Evolutionary conservation across 2,888 invertebrate genomes (phyloP), one percentile per base, ranked within the genome.

Genomic region (Cyaniris semiargus): DNA sequence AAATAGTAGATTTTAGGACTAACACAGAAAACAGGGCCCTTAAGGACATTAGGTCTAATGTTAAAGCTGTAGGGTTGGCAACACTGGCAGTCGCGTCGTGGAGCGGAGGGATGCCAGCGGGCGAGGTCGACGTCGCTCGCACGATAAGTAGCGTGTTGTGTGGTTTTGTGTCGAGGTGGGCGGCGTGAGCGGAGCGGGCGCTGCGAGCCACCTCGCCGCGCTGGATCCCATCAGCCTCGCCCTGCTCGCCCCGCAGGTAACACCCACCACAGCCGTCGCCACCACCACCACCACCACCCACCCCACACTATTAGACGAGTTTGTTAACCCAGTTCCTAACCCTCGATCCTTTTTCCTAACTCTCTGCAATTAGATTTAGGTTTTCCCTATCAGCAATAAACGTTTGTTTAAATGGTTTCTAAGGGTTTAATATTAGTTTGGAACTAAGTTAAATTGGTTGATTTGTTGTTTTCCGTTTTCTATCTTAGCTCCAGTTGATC

Each of bases 111-210:
- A 27, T 27, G 23, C 60, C 60, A 27, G 60, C 27, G 6, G 27
- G 66, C 27, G 66, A 66, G 66, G 60, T 60, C 60, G 60, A 7
- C 82, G 83, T 84, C 84, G 86, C 88, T 87, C 89, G 91, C 92
- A 92, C 92, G 90, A 91, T 92, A 89, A 93, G 93, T 93, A 93
- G 92, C 92, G 93, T 91, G 88, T 93, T 93, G 92, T 94, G 92
- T 93, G 93, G 92, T 93, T 92, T 90, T 94, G 94, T 94, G 94
- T 94, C 90, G 94, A 95, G 95, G 94, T 95, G 93, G 94, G 95
- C 88, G 94, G 94, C 91, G 89, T 94, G 92, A 91, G 93, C 92
- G 93, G 93, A 88, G 90, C 94, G 87, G 92, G 92, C 85, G 94
- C 94, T 83, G 92, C 94, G 86, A 89, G 94, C 88, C 95, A 94